Percentiles rank a stretch among this genome's conserved stretches.
Conservation (phyloP, 2,888 invertebrate genomes). For the Tenthredo mesomela region DNA sequence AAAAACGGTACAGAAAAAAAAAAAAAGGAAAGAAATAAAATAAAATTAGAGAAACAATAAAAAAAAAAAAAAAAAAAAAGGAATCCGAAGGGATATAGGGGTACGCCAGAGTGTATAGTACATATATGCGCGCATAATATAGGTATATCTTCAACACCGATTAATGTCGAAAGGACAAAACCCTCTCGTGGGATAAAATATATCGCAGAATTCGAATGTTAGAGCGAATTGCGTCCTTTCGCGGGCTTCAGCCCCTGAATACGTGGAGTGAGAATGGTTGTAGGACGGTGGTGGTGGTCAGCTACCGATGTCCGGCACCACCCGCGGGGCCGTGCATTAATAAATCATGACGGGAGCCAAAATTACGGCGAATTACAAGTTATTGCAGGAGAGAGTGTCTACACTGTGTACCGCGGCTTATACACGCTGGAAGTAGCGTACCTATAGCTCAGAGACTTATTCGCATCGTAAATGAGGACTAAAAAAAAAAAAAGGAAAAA, state of each 20-base stretch:
- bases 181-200: conserved; percentile 51
- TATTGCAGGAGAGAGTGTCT: conserved; percentile 46
- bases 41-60: neutral
- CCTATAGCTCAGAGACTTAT: neutral
- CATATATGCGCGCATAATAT: neutral
- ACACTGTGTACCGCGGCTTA: neutral
- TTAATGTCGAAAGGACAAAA: conserved; percentile 49
- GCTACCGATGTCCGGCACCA: conserved; percentile 50
- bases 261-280: neutral
- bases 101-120: neutral
- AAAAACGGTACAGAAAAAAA: neutral
- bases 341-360: conserved; percentile 51
- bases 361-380: conserved; percentile 53
- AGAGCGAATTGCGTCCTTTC: conserved; percentile 45
- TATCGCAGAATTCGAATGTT: conserved; percentile 47
- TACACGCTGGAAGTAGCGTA: neutral
- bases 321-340: conserved; percentile 47
- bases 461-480: neutral
- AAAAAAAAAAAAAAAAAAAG: neutral
- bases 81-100: conserved; percentile 4
- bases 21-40: too few relatives aligned
- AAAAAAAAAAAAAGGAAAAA: neutral
- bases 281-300: conserved; percentile 3
- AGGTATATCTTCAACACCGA: conserved; percentile 37
- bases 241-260: neutral